Base-by-base conservation (phyloP, 2,113 vertebrate genomes). In the Megalops atlanticus region DNA sequence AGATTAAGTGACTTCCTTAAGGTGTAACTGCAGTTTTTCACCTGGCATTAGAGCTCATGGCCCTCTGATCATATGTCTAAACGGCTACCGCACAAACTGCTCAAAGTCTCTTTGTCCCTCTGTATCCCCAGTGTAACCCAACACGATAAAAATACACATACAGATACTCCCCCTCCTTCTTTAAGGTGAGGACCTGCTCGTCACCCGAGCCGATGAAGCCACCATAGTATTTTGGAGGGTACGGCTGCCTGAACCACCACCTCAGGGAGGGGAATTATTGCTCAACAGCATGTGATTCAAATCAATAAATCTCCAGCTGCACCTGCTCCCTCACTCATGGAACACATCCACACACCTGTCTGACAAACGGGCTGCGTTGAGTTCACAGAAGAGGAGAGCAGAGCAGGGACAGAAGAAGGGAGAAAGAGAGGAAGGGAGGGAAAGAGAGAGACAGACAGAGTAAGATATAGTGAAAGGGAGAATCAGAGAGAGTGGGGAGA, bases 261-360 rank as follows among this genome's bases (percentile, higher is more conserved):
- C 83, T 78, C 74, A 31, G 58, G 79, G 79, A 79, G 81, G 72
- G 74, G 77, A 81, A 80, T 77, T 79, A 81, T 77, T 83, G 80
- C 81, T 78, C 77, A 85, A 82, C 84, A 78, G 78, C 80, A 80
- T 79, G 73, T 75, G 69, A 77, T 82, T 84, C 71, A 76, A 82
- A 86, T 88, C 84, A 85, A 85, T 88, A 84, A 84, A 85, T 85
- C 85, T 83, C 75, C 72, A 64, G 43, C 74, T 83, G 80, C 85
- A 88, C 87, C 87, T 88, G 84, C 87, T 80, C 69, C 31, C 76
- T 75, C 82, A n/a, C 80, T 77, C 76, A 21, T 35, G 11, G 16
- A 15, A 38, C 33, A 36, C 76, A 77, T 58, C 43, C 49, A 81
- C 83, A 76, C 83, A 86, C 85, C 86, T 86, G 87, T 76, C 77